These are phyloP conservation scores for Poecile montanus DNA, from an alignment of 2,797 vertebrate species.

Conservation along the genomic window DNA sequence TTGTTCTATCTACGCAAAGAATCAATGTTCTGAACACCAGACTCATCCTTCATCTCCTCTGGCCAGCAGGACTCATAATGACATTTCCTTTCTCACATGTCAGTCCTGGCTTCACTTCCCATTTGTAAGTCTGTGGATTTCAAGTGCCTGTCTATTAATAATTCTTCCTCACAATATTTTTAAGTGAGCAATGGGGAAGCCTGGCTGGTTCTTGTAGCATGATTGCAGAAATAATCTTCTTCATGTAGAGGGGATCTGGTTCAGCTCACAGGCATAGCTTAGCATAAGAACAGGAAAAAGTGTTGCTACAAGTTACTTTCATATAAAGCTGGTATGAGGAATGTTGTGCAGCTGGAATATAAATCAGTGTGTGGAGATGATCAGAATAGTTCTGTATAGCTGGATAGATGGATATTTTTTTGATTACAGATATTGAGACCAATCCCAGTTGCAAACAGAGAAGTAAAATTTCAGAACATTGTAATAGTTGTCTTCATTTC, in stretches of 20 bases:
- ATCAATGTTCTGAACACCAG: not conserved
- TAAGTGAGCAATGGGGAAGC: not conserved
- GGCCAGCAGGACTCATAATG: not conserved
- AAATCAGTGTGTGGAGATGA: not conserved
- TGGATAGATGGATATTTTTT: not conserved
- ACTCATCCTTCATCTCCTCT: not conserved
- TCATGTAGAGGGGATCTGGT: not conserved
- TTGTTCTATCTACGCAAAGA: not conserved
- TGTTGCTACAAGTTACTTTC: not conserved
- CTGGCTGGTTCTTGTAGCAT: not conserved
- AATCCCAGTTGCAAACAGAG: not conserved
- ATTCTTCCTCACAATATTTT: not conserved
- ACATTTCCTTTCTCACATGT: not conserved
- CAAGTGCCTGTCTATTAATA: not conserved
- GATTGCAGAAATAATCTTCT: not conserved
- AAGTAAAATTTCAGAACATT: not conserved
- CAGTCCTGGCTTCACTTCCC: not conserved
- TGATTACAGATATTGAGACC: not conserved
- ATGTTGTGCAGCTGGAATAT: not conserved
- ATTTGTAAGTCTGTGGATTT: not conserved
- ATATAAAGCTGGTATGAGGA: not conserved
- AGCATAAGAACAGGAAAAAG: not conserved
- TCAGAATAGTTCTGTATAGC: not conserved
- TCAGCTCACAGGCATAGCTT: not conserved
- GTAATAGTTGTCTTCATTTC: not conserved